Base-by-base conservation (phyloP, 2,113 vertebrate genomes). In the Campylomormyrus tamandua region DNA sequence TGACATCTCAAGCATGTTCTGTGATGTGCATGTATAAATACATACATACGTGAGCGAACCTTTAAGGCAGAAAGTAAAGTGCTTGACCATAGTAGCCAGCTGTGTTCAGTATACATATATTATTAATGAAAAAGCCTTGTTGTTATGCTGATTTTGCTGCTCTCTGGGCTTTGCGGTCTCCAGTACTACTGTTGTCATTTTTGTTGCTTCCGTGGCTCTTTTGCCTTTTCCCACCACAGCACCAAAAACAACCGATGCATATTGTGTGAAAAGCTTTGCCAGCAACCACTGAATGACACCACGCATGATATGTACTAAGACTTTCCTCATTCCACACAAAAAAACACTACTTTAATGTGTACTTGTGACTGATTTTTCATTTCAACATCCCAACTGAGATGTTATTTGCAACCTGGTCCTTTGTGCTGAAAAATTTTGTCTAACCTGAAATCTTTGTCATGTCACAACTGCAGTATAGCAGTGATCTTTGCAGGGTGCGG, bases 21-120 rank as follows among this genome's bases (percentile, higher is more conserved):
- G 17, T 80, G 13, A 42, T 19, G 74, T 80, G 13, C 74, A 42
- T 80, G 3, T 62, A 62, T 31, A 74, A 74, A n/a, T 49, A 49
- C 83, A 27, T 21, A 50, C 48, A 86, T 9, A 3, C 83, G 3
- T 45, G 42, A 45, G 27, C 49, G 21, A 17, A 8, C 35, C 80
- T 21, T 86, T 49, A 90, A 35, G 83, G 45, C 52, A 48, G 66
- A 49, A 66, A 90, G 74, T 15, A 39, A 80, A 80, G 50, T 66
- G 80, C 53, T 17, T 5, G 45, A 45, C 46, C 80, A 86, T 62
- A 83, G 27, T 7, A 85, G 53, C 50, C 53, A 21, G 21, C 52
- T 21, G 39, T 35, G 17, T 85, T 83, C 80, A 46, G 45, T 90
- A 46, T 48, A 21, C 35, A 66, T 90, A 56, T 27, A 90, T 90